These are phyloP conservation scores for Cheilosia variabilis DNA, from an alignment of 2,888 invertebrate genomes.

Conservation along the genomic window DNA sequence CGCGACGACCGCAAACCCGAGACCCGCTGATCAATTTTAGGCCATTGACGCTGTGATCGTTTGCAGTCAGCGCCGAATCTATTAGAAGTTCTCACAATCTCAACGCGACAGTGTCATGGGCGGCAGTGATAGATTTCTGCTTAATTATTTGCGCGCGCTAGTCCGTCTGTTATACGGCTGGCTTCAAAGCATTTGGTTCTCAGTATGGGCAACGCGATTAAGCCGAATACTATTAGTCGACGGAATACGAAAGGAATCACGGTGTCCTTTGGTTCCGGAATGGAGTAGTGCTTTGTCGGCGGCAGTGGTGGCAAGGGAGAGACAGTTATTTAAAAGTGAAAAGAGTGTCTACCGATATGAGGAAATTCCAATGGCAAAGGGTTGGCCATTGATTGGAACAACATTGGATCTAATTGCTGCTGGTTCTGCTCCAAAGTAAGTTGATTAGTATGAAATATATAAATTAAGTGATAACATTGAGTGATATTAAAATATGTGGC, in stretches of 20 bases:
- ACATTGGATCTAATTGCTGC: slow-evolving; percentile 85
- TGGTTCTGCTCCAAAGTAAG: slow-evolving; percentile 86
- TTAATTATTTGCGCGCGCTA: slow-evolving; percentile 47
- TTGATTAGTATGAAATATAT: slow-evolving; percentile 32
- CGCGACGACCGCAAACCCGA: slow-evolving; percentile 18
- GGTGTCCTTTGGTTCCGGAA: slow-evolving; percentile 14
- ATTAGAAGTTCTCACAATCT: slow-evolving; percentile 66
- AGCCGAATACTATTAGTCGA: background rate
- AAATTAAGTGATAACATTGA: slow-evolving; percentile 41
- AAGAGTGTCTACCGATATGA: slow-evolving; percentile 75
- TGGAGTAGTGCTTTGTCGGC: slow-evolving; percentile 11
- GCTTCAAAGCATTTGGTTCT: slow-evolving; percentile 51
- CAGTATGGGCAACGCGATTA: slow-evolving; percentile 25
- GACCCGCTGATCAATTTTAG: slow-evolving; percentile 48
- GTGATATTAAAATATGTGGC: slow-evolving; percentile 35
- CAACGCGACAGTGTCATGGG: slow-evolving; percentile 47
- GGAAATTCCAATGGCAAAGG: slow-evolving; percentile 85
- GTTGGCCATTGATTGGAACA: slow-evolving; percentile 85
- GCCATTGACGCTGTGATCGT: slow-evolving; percentile 48
- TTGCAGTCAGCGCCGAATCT: slow-evolving; percentile 27
- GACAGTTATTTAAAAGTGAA: slow-evolving; percentile 17
- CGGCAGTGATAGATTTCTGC: slow-evolving; percentile 42
- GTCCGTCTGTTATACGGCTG: slow-evolving; percentile 37
- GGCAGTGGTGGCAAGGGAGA: background rate
- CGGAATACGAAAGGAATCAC: slow-evolving; percentile 26